A percentile compares a stretch with the other conserved stretches of the same genome.
phyloP scores from a whole-genome alignment of 2,113 vertebrate species.

The Neotoma lepida region DNA sequence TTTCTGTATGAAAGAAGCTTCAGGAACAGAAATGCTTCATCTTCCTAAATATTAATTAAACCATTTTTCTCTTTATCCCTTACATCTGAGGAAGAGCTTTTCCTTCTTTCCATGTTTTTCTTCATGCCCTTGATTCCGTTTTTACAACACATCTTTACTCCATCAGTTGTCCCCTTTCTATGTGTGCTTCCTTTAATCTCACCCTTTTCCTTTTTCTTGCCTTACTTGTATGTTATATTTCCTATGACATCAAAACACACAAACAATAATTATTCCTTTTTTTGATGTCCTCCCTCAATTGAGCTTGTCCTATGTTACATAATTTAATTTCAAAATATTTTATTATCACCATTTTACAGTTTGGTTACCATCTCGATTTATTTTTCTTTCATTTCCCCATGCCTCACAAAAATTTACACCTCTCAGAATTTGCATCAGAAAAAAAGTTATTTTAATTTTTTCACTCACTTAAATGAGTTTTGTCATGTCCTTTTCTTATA shows the following conservation, averaged over 20 bases:
- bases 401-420: not conserved
- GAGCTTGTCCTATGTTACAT: not conserved
- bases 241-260: not conserved
- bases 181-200: not conserved
- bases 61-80: not conserved
- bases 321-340: not conserved
- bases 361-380: not conserved
- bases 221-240: not conserved
- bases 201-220: not conserved
- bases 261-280: not conserved
- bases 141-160: not conserved
- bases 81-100: not conserved
- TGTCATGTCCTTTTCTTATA: not conserved
- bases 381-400: conserved; percentile 6
- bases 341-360: not conserved
- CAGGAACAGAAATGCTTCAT: conserved; percentile 14
- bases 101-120: not conserved
- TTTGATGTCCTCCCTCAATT: not conserved
- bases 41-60: not conserved
- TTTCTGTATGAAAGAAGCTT: not conserved
- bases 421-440: not conserved
- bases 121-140: not conserved
- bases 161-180: not conserved
- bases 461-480: not conserved
- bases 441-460: conserved; percentile 18